These are phyloP conservation scores for Galerucella nymphaeae DNA, from an alignment of 2,888 invertebrate genomes.

Conservation along the genomic window DNA sequence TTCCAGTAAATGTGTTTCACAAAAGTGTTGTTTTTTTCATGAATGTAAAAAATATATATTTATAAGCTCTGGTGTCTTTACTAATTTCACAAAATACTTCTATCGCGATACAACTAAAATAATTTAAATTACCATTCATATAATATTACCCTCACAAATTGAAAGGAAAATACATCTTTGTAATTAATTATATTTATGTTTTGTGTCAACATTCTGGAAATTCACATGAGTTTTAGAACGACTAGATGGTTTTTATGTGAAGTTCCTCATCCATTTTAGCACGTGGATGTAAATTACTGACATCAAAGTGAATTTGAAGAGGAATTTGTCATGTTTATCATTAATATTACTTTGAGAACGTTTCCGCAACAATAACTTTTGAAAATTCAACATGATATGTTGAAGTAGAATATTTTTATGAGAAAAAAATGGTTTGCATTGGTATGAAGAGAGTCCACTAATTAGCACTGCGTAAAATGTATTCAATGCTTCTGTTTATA, in stretches of 20 bases:
- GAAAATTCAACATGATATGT: neutral
- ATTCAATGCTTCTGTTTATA: neutral
- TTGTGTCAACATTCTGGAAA: constrained; percentile 13
- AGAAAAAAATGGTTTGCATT: neutral
- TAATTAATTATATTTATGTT: neutral
- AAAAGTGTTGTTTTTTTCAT: too few relatives aligned
- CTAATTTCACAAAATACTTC: too few relatives aligned
- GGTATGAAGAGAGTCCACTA: neutral
- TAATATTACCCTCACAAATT: too few relatives aligned
- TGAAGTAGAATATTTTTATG: neutral
- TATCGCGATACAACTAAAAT: too few relatives aligned
- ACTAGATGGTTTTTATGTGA: constrained; percentile 9
- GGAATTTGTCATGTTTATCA: constrained; percentile 11
- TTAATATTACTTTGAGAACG: neutral
- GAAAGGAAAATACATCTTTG: too few relatives aligned
- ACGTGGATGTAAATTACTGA: constrained; percentile 8
- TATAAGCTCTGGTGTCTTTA: too few relatives aligned
- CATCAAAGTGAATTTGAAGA: constrained; percentile 22
- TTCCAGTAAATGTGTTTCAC: too few relatives aligned
- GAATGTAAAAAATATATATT: too few relatives aligned
- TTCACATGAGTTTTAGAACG: constrained; percentile 19
- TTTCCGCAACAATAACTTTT: neutral
- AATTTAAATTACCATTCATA: too few relatives aligned
- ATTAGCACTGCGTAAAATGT: neutral
- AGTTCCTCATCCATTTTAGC: constrained; percentile 12